Evolutionary conservation across 30 jellyfish, hydroid and myxozoan species (phyloP), one percentile per base, ranked within the genome.

Genomic region (Cassiopea andromeda): DNA sequence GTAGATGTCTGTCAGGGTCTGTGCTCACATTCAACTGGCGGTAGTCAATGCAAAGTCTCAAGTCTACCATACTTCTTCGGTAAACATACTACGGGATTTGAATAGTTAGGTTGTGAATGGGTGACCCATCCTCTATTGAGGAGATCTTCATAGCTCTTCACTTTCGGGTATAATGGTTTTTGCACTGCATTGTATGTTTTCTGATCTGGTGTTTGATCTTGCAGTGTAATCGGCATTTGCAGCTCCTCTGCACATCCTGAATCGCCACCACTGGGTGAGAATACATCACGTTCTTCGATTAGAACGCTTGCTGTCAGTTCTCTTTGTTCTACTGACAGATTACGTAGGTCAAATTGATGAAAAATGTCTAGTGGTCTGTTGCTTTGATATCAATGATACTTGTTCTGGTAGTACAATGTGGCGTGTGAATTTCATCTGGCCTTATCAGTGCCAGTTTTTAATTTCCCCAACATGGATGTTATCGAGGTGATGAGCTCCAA

Each of bases 51-150:
- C 92, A 89, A 13, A 68, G 78, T 14, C 12, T 54, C 64, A 54
- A 54, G 12, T 10, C 12, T 6, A 44, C 96, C 96, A 17, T 73
- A 78, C 54, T 80, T 78, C 81, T 79, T 64, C 8, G 88, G 78
- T 3, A 59, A 80, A 19, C 81, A 69, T 77, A 89, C 96, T 1
- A 89, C 85, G 1, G 94, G 84, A 9, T 85, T 75, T 45, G 92
- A 61, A 15, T 73, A 78, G 80, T 16, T 43, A 2, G 91, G 60
- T 12, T 75, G 19, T 17, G 75, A 87, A 5, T 80, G 69, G 47
- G 73, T 77, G 19, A 87, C 67, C 46, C 9, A 87, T 2, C 88
- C 85, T 77, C 69, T 71, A 69, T 77, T 38, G 60, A 85, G 45
- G 43, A 86, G 71, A 61, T 75, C 94, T n/a, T 67, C 89, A 85